Base-by-base conservation (phyloP, 2,797 vertebrate species). In the Coluber constrictor region DNA sequence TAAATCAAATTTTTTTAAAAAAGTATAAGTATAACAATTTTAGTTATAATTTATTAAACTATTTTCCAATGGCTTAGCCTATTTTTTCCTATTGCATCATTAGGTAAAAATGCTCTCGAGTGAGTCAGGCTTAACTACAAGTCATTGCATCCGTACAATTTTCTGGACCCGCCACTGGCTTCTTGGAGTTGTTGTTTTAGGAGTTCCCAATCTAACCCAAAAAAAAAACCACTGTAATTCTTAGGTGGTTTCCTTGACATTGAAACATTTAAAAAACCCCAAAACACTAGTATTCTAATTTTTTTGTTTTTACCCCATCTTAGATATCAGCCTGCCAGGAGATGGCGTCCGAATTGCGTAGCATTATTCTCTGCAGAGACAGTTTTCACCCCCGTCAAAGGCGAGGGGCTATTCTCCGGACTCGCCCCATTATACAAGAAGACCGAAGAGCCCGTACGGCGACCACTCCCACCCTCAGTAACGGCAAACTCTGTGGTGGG, bases 241-340 rank as follows among this genome's bases (percentile, higher is more conserved):
- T 79, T 10, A 79, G 15, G 7, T 23, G 32, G 70, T 79, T 79
- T 16, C 32, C 16, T 8, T 70, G 29, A 70, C 66, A n/a, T 9
- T 87, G 54, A 87, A 56, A 32, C 27, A 55, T n/a, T 5, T 8
- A 54, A 54, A 55, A 15, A 43, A 43, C 25, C 20, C 37, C 37
- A 37, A 86, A 23, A 54, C 55, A 57, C 54, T 88, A 18, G 0
- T 9, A 0, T 59, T 94, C 87, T 2, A 0, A 25, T 37, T 55
- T 23, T 47, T n/a, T 25, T 37, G 4, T 1, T 74, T 16, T 57
- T 3, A 51, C 10, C 96, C 51, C 32, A 4, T 43, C 54, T 29
- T 97, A 99, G 99, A 98, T 99, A 97, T 99, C 99, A 3, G 97
- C 99, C 96, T 99, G 99, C 95, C 99, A 99, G 96, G 99, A 99